Evolutionary conservation across 2,113 vertebrate genomes (phyloP), one percentile per base, ranked within the genome.

Genomic region (Madoqua kirkii): DNA sequence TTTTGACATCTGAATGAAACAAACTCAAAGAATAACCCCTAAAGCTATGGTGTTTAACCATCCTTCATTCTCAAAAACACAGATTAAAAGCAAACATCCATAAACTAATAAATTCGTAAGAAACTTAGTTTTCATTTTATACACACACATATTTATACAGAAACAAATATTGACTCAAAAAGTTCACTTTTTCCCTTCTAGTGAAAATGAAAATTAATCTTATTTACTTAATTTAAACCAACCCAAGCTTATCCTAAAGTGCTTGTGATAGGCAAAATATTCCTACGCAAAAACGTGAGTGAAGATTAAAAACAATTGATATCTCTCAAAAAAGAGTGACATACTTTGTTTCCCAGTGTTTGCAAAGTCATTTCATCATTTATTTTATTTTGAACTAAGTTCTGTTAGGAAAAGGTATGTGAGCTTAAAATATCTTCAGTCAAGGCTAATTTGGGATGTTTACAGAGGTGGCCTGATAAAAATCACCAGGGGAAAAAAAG

Each of bases 401-500:
- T 43, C n/a, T 86, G 27, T 81, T 74, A 92, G 19, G 79, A 90
- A 95, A 89, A 83, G 54, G 67, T 17, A 93, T 33, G 21, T 71
- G 62, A 92, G 54, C n/a, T 95, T 94, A 96, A 97, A 95, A 87
- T 36, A 52, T 52, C 71, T 87, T 91, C n/a, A 84, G 62, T 87
- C 48, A 76, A 59, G 40, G 33, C 43, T 87, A 85, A 52, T 81
- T 71, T 92, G 55, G 33, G 40, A 76, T 57, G 40, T 76, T 83
- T 25, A 89, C 2, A 95, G 48, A 93, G 45, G n/a, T 92, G 33
- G 55, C 23, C 29, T 88, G 31, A 97, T 50, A 82, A 88, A 89
- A 90, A 64, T 17, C 29, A 93, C 27, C 11, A 91, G 23, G 23
- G 17, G 7, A 16, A 91, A 62, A 82, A 74, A 87, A 23, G 6